Conservation (phyloP, 2,113 vertebrate species). For the Herpailurus yagouaroundi region DNA sequence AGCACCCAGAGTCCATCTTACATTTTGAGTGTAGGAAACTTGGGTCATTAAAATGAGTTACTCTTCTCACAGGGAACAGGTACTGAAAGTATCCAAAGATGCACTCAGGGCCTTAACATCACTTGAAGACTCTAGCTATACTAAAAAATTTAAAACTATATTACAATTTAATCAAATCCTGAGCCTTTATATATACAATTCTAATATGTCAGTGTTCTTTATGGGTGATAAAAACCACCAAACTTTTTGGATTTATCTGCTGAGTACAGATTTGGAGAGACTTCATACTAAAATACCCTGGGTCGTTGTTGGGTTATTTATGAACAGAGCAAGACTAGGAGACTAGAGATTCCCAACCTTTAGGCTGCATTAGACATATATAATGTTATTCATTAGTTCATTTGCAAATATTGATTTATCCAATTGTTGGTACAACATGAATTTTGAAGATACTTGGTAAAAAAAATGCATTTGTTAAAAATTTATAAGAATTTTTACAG, state of each 20-base stretch:
- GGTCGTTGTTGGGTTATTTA: neutral
- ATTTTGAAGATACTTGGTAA: neutral
- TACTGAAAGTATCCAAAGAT: constrained; percentile 20
- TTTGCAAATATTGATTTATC: neutral
- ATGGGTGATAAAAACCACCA: neutral
- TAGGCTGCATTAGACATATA: neutral
- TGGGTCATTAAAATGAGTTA: constrained; percentile 26
- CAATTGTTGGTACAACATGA: neutral
- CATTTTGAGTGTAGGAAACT: neutral
- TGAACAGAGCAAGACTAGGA: neutral
- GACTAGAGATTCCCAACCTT: neutral
- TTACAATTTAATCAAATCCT: neutral
- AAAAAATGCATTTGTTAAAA: neutral
- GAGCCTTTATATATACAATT: neutral
- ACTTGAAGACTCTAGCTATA: neutral
- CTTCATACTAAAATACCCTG: neutral
- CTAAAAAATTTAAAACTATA: neutral
- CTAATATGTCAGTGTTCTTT: neutral
- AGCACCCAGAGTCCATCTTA: neutral
- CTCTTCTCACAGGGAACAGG: neutral
- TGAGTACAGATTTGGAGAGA: neutral
- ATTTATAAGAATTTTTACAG: neutral
- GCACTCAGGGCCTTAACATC: neutral
- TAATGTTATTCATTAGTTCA: neutral
- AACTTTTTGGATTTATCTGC: neutral